Evolutionary conservation across 2,797 vertebrate genomes (phyloP), one percentile per base, ranked within the genome.

Genomic region (Natrix natrix): DNA sequence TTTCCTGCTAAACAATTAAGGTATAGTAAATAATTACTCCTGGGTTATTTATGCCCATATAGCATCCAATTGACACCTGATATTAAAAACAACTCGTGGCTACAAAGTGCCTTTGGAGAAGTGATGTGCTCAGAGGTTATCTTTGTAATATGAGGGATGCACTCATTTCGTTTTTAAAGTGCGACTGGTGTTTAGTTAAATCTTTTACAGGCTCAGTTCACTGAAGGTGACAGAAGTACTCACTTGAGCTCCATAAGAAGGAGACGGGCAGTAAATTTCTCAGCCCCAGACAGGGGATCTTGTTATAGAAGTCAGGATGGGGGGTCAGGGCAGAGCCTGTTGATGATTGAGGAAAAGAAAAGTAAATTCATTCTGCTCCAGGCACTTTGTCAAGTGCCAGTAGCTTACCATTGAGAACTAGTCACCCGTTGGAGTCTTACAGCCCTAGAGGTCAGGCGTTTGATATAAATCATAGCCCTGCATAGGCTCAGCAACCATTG

Each of bases 341-440:
- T 99, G 99, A 99, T 99, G 99, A 99, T 99, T 99, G 99, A 99
- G 99, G 99, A 99, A 99, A 99, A 99, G 99, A 98, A 99, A 99
- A 99, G 99, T 99, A 99, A 99, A 99, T 99, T 99, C 99, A 99
- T 99, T 99, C 99, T 99, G 99, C 99, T 98, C 98, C 97, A 97
- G 98, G 99, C 99, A 99, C 99, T 99, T 99, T 99, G 99, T 99
- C 99, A 99, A 99, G 98, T 99, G 99, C 99, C 99, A 98, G 99
- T 98, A 98, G 99, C 98, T 99, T 98, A 99, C 99, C 98, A 99
- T 98, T 99, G 99, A 99, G 98, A 99, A 98, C 99, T 98, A 99
- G 99, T 99, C 99, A 99, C 99, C 99, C 99, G 98, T 99, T 98
- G 98, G 98, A 97, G 98, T 99, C 99, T 98, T 98, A 98, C 98